Evolutionary conservation across 2,888 invertebrate species (phyloP).

Genomic region (Pediacus dermestoides): DNA sequence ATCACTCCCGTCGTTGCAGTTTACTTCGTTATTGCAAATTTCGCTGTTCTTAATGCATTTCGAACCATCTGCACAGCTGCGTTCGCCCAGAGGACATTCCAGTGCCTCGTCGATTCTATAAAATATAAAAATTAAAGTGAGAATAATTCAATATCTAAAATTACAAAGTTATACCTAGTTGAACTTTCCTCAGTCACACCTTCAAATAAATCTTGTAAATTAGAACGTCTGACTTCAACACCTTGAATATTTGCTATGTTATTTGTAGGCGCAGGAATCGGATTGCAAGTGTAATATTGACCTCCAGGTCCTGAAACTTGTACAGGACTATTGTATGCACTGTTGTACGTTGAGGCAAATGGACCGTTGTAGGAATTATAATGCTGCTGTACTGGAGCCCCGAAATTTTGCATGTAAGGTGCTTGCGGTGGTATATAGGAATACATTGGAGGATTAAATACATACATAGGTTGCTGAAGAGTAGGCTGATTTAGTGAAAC

Average conservation of each 20-base stretch:
- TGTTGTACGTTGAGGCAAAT: constrained; percentile 8
- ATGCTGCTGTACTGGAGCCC: constrained; percentile 10
- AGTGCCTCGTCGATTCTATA: constrained; percentile 30
- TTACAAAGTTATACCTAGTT: not conserved
- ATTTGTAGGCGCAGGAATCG: constrained; percentile 32
- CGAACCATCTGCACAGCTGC: constrained; percentile 42
- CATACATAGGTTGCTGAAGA: constrained; percentile 25
- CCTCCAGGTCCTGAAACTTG: constrained; percentile 37
- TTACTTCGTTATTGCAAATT: constrained; percentile 70
- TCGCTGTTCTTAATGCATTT: constrained; percentile 56
- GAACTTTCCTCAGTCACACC: not conserved
- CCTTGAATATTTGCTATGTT: constrained; percentile 37
- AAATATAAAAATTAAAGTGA: not conserved
- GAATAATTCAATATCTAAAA: constrained; percentile 1
- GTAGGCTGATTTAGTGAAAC: constrained; percentile 23
- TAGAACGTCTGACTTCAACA: constrained; percentile 39
- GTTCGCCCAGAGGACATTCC: constrained; percentile 40
- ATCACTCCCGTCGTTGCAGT: constrained; percentile 76
- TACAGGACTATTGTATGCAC: constrained; percentile 19
- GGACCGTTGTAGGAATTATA: constrained; percentile 15
- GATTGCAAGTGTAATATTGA: constrained; percentile 45
- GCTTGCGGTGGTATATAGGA: constrained; percentile 24
- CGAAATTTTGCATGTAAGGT: constrained; percentile 14
- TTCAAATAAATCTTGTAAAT: constrained; percentile 34
- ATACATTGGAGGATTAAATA: constrained; percentile 35